A percentile compares a stretch with the other conserved stretches of the same genome.
Conservation (phyloP, 2,113 vertebrate species). For the Peromyscus polionotus region DNA sequence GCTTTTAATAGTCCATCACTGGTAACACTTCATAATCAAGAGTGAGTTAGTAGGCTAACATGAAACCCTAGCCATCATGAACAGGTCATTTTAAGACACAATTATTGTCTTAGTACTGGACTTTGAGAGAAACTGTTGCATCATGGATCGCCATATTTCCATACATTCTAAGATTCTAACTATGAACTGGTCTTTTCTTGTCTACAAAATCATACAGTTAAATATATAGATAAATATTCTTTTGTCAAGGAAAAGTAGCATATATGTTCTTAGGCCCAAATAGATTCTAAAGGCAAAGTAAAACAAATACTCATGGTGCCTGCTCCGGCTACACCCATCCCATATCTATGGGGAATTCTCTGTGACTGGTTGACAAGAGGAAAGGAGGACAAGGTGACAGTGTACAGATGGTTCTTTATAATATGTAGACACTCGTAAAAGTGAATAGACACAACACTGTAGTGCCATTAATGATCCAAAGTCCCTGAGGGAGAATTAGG, state of each 20-base stretch:
- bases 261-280: not conserved
- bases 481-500: not conserved
- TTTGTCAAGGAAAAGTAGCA: not conserved
- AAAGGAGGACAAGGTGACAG: not conserved
- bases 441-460: no score
- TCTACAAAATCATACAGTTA: not conserved
- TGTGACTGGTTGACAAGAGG: not conserved
- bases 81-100: not conserved
- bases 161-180: not conserved
- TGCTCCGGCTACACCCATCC: not conserved
- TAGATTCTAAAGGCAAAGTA: not conserved
- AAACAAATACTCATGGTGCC: not conserved
- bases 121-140: not conserved
- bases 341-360: not conserved
- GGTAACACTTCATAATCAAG: slow-evolving; percentile 59
- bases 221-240: no score
- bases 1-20: slow-evolving; percentile 60
- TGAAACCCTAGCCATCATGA: not conserved
- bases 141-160: not conserved
- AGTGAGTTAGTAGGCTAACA: slow-evolving; percentile 75
- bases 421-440: not conserved
- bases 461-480: not conserved
- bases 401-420: not conserved
- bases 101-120: not conserved
- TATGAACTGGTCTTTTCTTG: not conserved